These are phyloP conservation scores for Tenualosa ilisha DNA, from an alignment of 2,797 vertebrate genomes.

Conservation along the genomic window DNA sequence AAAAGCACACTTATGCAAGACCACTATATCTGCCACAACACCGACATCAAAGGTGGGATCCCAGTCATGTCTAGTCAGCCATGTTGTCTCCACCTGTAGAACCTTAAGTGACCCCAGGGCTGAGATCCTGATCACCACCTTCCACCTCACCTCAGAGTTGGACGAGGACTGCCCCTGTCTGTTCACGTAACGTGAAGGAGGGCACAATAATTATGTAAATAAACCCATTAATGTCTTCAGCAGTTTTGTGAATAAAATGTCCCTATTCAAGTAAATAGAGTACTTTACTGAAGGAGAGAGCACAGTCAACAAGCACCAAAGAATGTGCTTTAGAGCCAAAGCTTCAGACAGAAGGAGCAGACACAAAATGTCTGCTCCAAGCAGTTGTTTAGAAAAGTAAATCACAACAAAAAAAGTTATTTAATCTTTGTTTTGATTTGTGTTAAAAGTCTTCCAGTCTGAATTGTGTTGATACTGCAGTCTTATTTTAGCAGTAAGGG, in stretches of 20 bases:
- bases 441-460: neutral
- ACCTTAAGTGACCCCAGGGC: neutral
- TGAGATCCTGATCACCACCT: neutral
- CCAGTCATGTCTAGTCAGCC: neutral
- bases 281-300: neutral
- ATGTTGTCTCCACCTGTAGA: neutral
- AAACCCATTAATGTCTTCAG: neutral
- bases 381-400: neutral
- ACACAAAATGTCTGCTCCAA: neutral
- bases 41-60: neutral
- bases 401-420: neutral
- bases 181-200: neutral
- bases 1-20: neutral
- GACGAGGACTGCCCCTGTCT: neutral
- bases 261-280: neutral
- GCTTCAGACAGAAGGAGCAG: neutral
- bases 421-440: neutral
- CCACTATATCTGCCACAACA: neutral
- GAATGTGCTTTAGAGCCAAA: neutral
- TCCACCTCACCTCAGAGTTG: neutral
- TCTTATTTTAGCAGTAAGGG: neutral
- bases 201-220: neutral
- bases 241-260: slow-evolving; percentile 10
- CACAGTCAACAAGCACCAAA: neutral
- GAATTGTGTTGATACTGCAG: neutral